phyloP scores from a whole-genome alignment of 2,113 vertebrate species.

The Philantomba maxwellii region DNA sequence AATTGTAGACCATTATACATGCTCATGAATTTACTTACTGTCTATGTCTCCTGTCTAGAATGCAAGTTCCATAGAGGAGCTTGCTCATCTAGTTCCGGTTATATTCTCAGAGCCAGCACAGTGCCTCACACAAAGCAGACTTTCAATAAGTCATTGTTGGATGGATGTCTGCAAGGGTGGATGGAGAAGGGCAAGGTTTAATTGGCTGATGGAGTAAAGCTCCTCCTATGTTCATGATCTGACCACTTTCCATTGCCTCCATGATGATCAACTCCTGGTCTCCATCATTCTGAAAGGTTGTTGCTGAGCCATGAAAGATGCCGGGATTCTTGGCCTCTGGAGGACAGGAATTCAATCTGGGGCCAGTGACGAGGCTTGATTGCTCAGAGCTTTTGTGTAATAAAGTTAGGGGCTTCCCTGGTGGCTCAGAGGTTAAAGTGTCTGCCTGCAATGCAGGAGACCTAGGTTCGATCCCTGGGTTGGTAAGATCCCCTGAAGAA shows the following conservation, averaged over 20 bases:
- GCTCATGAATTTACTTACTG: background rate
- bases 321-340: background rate
- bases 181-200: background rate
- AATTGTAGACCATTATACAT: background rate
- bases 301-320: background rate
- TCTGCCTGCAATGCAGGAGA: too few species aligned
- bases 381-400: background rate
- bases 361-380: background rate
- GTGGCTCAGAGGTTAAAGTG: too few species aligned
- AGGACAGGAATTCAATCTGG: background rate
- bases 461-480: too few species aligned
- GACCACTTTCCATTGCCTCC: background rate
- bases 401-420: background rate
- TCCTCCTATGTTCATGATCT: background rate
- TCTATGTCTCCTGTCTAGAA: background rate
- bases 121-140: background rate
- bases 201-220: background rate
- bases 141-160: background rate
- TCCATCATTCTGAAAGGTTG: background rate
- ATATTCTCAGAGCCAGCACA: background rate
- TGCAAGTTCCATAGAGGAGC: background rate
- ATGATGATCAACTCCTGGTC: background rate
- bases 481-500: too few species aligned
- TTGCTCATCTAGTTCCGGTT: background rate
- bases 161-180: background rate